These are phyloP conservation scores for Poeciliopsis gracilis DNA, from an alignment of 2,797 vertebrate species.

Conservation along the genomic window DNA sequence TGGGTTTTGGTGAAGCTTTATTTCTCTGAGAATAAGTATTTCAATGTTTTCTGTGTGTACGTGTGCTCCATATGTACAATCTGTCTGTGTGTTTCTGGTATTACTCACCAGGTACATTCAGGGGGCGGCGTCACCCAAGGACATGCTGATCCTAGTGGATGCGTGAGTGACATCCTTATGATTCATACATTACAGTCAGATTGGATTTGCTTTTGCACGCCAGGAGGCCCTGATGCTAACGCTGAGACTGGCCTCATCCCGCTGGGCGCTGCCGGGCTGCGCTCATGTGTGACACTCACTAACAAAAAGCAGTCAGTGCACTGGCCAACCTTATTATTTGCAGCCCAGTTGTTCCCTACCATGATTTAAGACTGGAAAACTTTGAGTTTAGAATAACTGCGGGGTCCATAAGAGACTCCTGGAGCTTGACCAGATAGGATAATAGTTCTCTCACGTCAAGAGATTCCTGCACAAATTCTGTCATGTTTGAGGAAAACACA, in stretches of 20 bases:
- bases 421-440: neutral
- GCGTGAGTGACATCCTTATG: constrained; percentile 86
- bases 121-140: constrained; percentile 96
- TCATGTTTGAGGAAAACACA: neutral
- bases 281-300: constrained; percentile 36
- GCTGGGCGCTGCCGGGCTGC: constrained; percentile 15
- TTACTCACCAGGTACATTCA: constrained; percentile 93
- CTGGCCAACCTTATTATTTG: constrained; percentile 22
- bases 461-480: neutral
- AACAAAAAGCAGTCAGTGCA: constrained; percentile 31
- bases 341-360: constrained; percentile 21
- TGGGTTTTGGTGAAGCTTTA: neutral
- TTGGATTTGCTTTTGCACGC: constrained; percentile 37
- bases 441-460: neutral
- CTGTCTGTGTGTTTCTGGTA: constrained; percentile 37
- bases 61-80: constrained; percentile 11
- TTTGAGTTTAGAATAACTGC: neutral
- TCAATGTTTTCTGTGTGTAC: neutral
- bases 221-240: constrained; percentile 37
- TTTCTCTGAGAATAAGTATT: neutral
- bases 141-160: constrained; percentile 98
- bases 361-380: constrained; percentile 6
- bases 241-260: constrained; percentile 19
- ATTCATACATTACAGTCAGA: constrained; percentile 58
- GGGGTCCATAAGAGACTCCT: neutral